Evolutionary conservation across 2,113 vertebrate genomes (phyloP).

Genomic region (Phaethon lepturus): DNA sequence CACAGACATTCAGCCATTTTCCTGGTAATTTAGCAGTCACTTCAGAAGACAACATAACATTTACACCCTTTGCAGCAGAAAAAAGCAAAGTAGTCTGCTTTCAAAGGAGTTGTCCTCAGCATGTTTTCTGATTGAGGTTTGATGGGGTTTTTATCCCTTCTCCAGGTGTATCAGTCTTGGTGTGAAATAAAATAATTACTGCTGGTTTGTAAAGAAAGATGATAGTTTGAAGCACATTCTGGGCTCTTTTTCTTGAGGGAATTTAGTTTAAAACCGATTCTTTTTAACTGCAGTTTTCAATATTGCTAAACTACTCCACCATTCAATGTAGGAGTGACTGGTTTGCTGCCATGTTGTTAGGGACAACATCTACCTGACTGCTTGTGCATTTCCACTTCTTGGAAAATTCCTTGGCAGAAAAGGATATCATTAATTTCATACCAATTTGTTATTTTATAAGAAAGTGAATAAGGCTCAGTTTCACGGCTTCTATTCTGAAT

Average conservation of each 20-base stretch:
- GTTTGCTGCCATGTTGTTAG: conserved; percentile 15
- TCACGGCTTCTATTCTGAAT: neutral
- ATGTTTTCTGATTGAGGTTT: neutral
- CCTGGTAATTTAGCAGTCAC: neutral
- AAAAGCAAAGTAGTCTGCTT: neutral
- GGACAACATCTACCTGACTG: neutral
- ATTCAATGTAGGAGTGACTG: neutral
- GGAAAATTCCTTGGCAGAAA: conserved; percentile 17
- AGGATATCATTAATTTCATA: neutral
- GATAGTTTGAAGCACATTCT: conserved; percentile 21
- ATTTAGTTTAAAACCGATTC: neutral
- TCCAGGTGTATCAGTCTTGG: neutral
- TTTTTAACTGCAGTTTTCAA: neutral
- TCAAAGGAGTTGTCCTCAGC: neutral
- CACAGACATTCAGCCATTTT: neutral
- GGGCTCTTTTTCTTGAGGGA: neutral
- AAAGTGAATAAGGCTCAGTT: neutral
- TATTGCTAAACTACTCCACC: neutral
- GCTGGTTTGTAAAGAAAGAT: neutral
- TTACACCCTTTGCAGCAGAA: neutral
- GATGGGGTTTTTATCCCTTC: neutral
- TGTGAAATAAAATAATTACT: conserved; percentile 21
- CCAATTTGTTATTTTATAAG: neutral
- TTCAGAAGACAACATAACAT: neutral
- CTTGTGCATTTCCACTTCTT: neutral